Evolutionary conservation across 1,140 invertebrate genomes (phyloP), one percentile per base, ranked within the genome.

Genomic region (Brachionus plicatilis): DNA sequence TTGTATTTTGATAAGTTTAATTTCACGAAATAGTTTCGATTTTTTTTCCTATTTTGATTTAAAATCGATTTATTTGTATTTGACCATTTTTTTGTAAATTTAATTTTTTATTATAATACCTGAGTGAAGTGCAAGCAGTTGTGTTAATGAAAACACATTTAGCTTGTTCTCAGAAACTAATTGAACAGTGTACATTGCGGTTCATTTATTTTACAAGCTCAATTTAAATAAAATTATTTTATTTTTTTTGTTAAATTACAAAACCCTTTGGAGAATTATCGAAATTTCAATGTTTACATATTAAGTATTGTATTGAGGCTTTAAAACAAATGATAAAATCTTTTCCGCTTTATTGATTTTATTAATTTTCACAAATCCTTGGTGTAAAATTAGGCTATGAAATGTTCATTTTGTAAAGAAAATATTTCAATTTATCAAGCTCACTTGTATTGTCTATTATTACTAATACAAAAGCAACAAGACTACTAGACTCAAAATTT

Each of bases 31-130:
- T 56, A 56, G 53, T 56, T 56, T 56, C 53, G 53, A 56, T 68
- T 68, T 68, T 68, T 66, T 65, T 20, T 37, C 5, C 33, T 37
- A 37, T 20, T 65, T 65, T 24, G 27, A 68, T 68, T 37, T 11
- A 68, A 33, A 68, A 68, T 68, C 65, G 65, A 68, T 68, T 33
- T 68, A 33, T 68, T 68, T 68, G 33, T 68, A 33, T 68, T 68
- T 33, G 37, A 14, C 24, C 27, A 29, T 68, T 68, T 68, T 37
- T 29, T 68, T 27, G n/a, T 68, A 27, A 68, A 37, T 17, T 7
- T 11, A 68, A 68, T 68, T 68, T 68, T 68, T 68, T 68, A 68
- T 68, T 27, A 68, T 68, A 68, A 68, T 68, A 68, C 65, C 33
- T 56, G 53, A 56, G 17, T 17, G 17, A 56, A 56, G n/a, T 56